Conservation (phyloP, 2,797 vertebrate genomes). For the Oreortyx pictus region DNA sequence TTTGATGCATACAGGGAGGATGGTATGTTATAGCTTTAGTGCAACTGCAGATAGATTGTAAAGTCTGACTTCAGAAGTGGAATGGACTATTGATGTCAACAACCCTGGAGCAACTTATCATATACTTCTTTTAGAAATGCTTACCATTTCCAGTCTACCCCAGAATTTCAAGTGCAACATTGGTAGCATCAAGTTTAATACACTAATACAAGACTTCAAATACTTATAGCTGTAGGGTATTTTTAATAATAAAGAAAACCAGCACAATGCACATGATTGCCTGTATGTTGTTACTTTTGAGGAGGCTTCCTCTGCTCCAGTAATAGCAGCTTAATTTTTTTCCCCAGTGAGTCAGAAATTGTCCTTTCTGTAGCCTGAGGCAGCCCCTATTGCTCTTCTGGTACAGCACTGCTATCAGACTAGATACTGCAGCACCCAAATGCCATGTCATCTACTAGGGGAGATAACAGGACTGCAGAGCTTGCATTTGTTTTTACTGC, state of each 20-base stretch:
- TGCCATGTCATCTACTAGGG: neutral
- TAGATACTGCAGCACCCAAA: neutral
- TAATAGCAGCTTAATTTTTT: neutral
- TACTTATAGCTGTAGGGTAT: neutral
- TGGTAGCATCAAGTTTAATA: neutral
- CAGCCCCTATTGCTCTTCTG: neutral
- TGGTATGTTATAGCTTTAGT: neutral
- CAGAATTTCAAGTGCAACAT: neutral
- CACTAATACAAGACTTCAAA: neutral
- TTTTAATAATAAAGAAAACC: neutral
- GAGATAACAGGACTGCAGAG: neutral
- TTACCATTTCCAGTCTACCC: neutral
- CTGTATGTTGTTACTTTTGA: accelerated
- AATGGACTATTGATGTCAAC: neutral
- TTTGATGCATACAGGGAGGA: neutral
- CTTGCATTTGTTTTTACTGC: neutral
- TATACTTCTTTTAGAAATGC: neutral
- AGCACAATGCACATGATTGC: neutral
- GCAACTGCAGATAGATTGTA: neutral
- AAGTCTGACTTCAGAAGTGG: neutral
- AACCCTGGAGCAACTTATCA: neutral
- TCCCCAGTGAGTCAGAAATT: neutral
- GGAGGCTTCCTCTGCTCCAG: neutral
- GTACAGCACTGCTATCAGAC: neutral
- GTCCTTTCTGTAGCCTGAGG: neutral